Percentiles rank a stretch among this genome's conserved stretches.
phyloP scores from a whole-genome alignment of 2,888 invertebrate genomes.

The Neocrepidodera transversa region DNA sequence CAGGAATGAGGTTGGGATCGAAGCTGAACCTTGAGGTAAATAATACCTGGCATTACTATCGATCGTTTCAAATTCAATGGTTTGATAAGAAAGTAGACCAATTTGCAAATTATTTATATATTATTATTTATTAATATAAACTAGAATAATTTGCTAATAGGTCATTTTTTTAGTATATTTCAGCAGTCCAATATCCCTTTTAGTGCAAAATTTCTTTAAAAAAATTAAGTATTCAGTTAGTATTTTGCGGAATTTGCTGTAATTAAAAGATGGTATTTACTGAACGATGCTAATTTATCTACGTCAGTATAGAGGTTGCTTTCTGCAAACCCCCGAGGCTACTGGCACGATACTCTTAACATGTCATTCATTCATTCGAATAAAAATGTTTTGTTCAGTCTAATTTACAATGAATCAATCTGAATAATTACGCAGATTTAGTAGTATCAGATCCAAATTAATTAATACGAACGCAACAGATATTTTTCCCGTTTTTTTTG shows the following conservation, averaged over 20 bases:
- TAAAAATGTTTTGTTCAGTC: constrained; percentile 43
- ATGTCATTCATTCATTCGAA: constrained; percentile 44
- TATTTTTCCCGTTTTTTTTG: not conserved
- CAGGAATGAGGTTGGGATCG: too few species aligned
- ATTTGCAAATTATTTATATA: too few species aligned
- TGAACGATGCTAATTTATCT: constrained; percentile 59
- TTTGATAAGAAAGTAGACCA: too few species aligned
- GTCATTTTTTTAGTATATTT: too few species aligned
- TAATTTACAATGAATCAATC: constrained; percentile 33
- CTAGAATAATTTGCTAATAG: too few species aligned
- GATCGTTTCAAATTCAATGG: too few species aligned
- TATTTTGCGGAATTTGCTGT: constrained; percentile 57
- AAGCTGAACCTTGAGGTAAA: too few species aligned
- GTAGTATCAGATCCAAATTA: constrained; percentile 15
- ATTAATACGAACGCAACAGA: constrained; percentile 11
- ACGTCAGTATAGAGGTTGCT: constrained; percentile 53
- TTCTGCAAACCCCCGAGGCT: constrained; percentile 39
- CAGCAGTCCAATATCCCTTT: too few species aligned
- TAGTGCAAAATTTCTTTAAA: constrained; percentile 37
- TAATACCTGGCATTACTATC: too few species aligned
- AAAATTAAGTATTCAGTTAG: constrained; percentile 51
- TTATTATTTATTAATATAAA: too few species aligned
- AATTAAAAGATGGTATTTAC: constrained; percentile 61
- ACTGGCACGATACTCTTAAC: constrained; percentile 40
- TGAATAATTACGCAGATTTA: constrained; percentile 26